These are phyloP conservation scores for Echinops telfairi DNA, from an alignment of 2,113 vertebrate species.

Conservation along the genomic window DNA sequence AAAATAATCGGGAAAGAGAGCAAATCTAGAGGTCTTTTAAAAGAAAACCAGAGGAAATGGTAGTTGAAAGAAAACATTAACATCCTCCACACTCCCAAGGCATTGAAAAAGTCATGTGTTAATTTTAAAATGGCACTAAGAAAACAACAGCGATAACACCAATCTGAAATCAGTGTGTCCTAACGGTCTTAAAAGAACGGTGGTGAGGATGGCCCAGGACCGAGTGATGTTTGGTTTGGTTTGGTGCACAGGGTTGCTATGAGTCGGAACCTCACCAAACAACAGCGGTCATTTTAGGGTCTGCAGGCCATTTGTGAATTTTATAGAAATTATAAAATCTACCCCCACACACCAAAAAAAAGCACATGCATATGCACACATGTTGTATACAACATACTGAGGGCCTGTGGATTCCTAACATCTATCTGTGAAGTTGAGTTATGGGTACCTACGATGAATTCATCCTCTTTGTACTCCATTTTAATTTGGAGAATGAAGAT, in stretches of 20 bases:
- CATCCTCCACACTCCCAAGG: background rate
- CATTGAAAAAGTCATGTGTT: background rate
- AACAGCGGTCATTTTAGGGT: background rate
- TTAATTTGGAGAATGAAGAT: background rate
- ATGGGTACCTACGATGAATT: background rate
- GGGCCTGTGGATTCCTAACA: background rate
- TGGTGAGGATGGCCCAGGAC: too few relatives aligned
- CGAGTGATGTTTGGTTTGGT: too few relatives aligned
- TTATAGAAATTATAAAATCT: background rate
- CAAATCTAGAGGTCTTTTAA: background rate
- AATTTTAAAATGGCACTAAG: constrained; percentile 31
- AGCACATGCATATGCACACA: fast-evolving
- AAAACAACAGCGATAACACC: background rate
- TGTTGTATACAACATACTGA: background rate
- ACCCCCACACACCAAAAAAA: background rate
- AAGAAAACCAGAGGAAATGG: background rate
- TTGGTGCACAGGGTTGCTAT: too few relatives aligned
- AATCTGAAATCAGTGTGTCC: background rate
- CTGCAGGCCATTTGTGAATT: background rate
- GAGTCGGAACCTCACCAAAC: too few relatives aligned
- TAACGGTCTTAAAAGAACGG: background rate
- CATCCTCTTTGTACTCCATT: background rate
- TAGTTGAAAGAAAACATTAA: background rate
- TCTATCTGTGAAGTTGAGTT: background rate
- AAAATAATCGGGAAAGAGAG: constrained; percentile 25